Evolutionary conservation across 2,888 invertebrate genomes (phyloP).

Genomic region (Crossocerus cetratus): DNA sequence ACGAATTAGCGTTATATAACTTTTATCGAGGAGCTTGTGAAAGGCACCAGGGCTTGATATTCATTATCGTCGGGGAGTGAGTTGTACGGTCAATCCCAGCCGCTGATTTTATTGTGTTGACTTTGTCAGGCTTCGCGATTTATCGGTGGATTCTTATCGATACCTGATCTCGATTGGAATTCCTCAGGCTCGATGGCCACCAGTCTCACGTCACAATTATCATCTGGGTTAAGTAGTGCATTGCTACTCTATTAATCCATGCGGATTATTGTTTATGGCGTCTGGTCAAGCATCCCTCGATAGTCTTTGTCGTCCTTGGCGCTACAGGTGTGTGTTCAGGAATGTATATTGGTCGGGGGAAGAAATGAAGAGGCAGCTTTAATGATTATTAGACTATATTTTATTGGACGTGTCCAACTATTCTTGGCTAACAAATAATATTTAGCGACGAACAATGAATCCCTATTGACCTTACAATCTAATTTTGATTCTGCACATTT

Average conservation of each 20-base stretch:
- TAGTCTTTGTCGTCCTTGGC: not conserved
- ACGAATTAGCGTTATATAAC: too few relatives aligned
- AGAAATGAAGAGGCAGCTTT: slow-evolving; percentile 40
- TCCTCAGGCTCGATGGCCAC: slow-evolving; percentile 28
- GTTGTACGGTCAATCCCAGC: slow-evolving; percentile 12
- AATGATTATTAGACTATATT: slow-evolving; percentile 61
- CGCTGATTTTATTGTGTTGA: slow-evolving; percentile 20
- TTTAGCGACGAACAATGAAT: slow-evolving; percentile 67
- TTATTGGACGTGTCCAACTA: slow-evolving; percentile 65
- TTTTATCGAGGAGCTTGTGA: not conserved
- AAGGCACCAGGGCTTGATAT: not conserved
- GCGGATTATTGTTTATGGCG: too few relatives aligned
- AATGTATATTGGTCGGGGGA: not conserved
- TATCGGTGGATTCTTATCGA: slow-evolving; percentile 41
- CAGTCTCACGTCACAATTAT: slow-evolving; percentile 23
- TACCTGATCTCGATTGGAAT: slow-evolving; percentile 19
- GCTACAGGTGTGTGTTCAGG: not conserved
- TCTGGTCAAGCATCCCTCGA: too few relatives aligned
- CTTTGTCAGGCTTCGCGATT: slow-evolving; percentile 29
- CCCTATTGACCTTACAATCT: slow-evolving; percentile 67
- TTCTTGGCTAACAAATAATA: slow-evolving; percentile 68
- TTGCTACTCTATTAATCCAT: slow-evolving; percentile 13
- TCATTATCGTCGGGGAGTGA: slow-evolving; percentile 21
- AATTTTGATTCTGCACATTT: slow-evolving; percentile 73
- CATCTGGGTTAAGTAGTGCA: slow-evolving; percentile 45